These are phyloP conservation scores for Speoplatyrhinus poulsoni DNA, from an alignment of 2,113 vertebrate species.

Conservation along the genomic window DNA sequence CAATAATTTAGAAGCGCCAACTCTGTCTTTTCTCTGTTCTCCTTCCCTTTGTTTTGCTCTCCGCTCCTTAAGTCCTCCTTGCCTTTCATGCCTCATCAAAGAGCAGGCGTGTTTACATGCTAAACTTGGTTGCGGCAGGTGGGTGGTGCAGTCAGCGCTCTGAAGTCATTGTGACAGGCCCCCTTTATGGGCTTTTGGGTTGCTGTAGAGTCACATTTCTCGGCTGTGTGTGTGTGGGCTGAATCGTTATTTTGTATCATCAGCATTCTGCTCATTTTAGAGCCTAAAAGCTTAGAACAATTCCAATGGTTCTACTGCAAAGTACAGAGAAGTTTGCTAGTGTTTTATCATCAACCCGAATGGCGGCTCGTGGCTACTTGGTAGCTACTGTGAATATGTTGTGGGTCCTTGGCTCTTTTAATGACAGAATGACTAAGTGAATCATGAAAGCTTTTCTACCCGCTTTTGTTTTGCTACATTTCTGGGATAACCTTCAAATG, in stretches of 20 bases:
- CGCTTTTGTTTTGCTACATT: no score
- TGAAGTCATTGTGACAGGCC: constrained; percentile 35
- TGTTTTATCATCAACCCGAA: background rate
- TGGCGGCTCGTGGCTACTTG: no score
- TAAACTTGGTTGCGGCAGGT: constrained; percentile 42
- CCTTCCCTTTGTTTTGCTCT: constrained; percentile 16
- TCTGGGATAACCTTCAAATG: no score
- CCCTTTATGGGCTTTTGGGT: constrained; percentile 4
- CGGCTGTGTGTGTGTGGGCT: constrained; percentile 11
- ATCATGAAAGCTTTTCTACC: no score
- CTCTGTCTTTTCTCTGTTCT: constrained; percentile 44
- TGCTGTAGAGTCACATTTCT: constrained; percentile 39
- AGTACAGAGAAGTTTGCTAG: background rate
- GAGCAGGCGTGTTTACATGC: constrained; percentile 41
- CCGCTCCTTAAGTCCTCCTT: constrained; percentile 17
- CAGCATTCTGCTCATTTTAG: constrained; percentile 17
- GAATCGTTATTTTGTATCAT: constrained; percentile 27
- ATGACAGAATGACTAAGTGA: no score
- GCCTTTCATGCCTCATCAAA: constrained; percentile 31
- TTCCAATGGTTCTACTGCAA: background rate
- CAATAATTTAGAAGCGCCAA: constrained; percentile 21
- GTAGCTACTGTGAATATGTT: no score
- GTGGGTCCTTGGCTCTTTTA: no score
- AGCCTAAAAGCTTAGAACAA: constrained; percentile 3
- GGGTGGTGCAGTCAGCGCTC: constrained; percentile 25